phyloP scores from a whole-genome alignment of 2,888 invertebrate species.

The Temnothorax unifasciatus region DNA sequence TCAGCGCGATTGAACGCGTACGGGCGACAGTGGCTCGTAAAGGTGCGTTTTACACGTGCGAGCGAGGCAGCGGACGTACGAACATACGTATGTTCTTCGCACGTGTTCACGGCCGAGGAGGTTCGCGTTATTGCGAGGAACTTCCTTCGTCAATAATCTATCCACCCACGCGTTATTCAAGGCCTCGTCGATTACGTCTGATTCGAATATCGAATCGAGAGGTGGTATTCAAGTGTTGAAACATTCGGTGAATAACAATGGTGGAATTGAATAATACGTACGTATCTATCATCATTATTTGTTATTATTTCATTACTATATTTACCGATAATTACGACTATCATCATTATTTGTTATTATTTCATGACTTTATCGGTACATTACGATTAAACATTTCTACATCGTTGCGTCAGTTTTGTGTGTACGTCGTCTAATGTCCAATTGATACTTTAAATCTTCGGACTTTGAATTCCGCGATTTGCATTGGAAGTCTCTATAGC shows the following conservation, averaged over 20 bases:
- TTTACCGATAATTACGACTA: neutral
- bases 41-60: conserved; percentile 15
- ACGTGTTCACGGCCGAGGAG: neutral
- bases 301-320: neutral
- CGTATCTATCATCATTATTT: neutral
- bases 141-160: conserved; percentile 27
- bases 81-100: neutral
- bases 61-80: neutral
- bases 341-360: neutral
- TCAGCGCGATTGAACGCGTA: conserved; percentile 37
- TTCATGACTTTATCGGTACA: neutral
- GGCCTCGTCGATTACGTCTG: conserved; percentile 41
- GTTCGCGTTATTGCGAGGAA: conserved; percentile 5
- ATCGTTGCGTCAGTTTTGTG: neutral
- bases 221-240: neutral
- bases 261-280: neutral
- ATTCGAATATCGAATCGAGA: conserved; percentile 43
- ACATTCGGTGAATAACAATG: conserved; percentile 17
- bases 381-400: neutral
- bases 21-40: conserved; percentile 24
- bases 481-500: conserved; percentile 1
- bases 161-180: conserved; percentile 27
- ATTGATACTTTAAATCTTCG: neutral
- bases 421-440: neutral
- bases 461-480: neutral